A percentile compares a stretch with the other conserved stretches of the same genome.
These are phyloP conservation scores for Apaloderma vittatum DNA, from an alignment of 2,113 vertebrate genomes.

Conservation along the genomic window DNA sequence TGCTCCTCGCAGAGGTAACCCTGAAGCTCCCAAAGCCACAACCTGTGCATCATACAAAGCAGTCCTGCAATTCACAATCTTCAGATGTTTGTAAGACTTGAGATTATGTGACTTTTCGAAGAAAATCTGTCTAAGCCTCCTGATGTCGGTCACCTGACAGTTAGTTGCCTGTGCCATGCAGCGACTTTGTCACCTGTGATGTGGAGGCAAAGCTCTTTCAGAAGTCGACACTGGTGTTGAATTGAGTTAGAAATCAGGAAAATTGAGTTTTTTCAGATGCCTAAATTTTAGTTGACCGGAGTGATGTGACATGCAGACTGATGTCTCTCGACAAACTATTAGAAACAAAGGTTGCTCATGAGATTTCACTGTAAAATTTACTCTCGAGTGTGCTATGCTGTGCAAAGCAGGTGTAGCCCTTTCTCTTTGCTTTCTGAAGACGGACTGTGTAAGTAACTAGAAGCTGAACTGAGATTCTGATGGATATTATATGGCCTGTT, in stretches of 20 bases:
- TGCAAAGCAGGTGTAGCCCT: not conserved
- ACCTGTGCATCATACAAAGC: not conserved
- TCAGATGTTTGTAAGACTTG: not conserved
- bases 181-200: accelerated
- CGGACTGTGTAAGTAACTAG: not conserved
- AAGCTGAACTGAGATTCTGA: not conserved
- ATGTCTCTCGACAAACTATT: not conserved
- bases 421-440: not conserved
- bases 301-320: not conserved
- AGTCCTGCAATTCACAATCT: not conserved
- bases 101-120: not conserved
- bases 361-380: not conserved
- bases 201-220: not conserved
- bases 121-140: not conserved
- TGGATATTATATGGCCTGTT: not conserved
- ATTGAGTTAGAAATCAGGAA: not conserved
- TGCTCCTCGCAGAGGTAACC: not conserved
- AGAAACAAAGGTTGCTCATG: not conserved
- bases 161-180: not conserved
- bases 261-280: not conserved
- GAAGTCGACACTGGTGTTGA: not conserved
- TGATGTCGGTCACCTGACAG: accelerated
- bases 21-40: not conserved
- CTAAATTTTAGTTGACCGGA: not conserved
- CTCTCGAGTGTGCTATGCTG: not conserved